Evolutionary conservation across 1,140 invertebrate genomes (phyloP), one percentile per base, ranked within the genome.

Genomic region (Cyclargus thomasi): DNA sequence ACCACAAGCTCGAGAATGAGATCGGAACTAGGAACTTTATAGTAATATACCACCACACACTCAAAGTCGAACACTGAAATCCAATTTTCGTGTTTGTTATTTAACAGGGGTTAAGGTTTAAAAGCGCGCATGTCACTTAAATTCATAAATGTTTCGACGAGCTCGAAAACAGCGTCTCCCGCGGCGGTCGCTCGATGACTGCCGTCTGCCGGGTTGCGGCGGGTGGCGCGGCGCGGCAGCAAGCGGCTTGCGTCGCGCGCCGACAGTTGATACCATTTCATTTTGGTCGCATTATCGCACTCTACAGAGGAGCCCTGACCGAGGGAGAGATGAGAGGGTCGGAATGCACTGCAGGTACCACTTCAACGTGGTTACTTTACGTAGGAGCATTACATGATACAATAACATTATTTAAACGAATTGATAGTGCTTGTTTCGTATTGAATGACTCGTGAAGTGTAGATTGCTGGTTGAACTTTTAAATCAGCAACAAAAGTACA

Each of bases 141-240:
- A 79, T 74, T 78, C 65, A 77, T 71, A 75, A 71, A 78, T 82
- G 67, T 72, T 77, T 72, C 68, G 47, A 63, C 63, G 63, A 70
- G 65, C 66, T 73, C 62, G 62, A 67, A 62, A 69, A 74, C 70
- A 78, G 66, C 78, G 69, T 72, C 74, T 79, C 64, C 62, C 63
- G 70, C 67, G 80, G 75, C 78, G 66, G 81, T 79, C 86, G 86
- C 85, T 89, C 86, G 85, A 89, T 89, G 86, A 89, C 86, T 89
- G 83, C 73, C 77, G 86, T 88, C 86, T 89, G 83, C 73, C 77
- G 74, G 65, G 74, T 18, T 72, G 71, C 62, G 67, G 64, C 65
- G 70, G 65, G 70, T 69, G 69, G 67, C 63, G 67, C 39, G 67
- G 62, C 35, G 63, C 53, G 55, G 63, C 65, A 62, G 63, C 65